A percentile compares a stretch with the other conserved stretches of the same genome.
These are phyloP conservation scores for Petrocephalus sullivani DNA, from an alignment of 2,797 vertebrate genomes.

Conservation along the genomic window DNA sequence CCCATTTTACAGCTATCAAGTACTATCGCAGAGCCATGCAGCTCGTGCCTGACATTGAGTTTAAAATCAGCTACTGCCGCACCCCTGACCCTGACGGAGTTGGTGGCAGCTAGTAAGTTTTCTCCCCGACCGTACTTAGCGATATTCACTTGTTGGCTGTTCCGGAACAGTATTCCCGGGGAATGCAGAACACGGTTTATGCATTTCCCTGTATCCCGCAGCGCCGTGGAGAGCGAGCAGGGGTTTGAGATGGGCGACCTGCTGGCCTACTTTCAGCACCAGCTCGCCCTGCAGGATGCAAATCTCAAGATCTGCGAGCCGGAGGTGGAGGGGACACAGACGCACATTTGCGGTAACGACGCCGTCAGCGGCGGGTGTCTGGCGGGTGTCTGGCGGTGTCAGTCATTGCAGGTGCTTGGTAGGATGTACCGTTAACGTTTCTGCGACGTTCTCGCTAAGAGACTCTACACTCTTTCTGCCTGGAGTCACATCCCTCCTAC, in stretches of 20 bases:
- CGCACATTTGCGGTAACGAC: constrained; percentile 83
- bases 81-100: constrained; percentile 77
- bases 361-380: neutral
- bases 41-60: constrained; percentile 96
- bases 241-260: constrained; percentile 84
- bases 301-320: constrained; percentile 84
- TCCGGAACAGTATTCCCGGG: neutral
- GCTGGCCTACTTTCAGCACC: constrained; percentile 82
- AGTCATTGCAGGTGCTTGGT: neutral
- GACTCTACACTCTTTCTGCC: neutral
- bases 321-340: constrained; percentile 74
- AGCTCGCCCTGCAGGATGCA: constrained; percentile 77
- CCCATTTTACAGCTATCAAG: constrained; percentile 82
- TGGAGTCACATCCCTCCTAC: neutral
- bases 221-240: constrained; percentile 69
- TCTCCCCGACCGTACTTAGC: neutral
- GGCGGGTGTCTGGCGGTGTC: neutral
- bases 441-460: neutral
- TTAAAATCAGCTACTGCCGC: constrained; percentile 88
- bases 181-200: neutral
- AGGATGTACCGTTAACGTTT: neutral
- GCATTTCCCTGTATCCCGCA: constrained; percentile 36
- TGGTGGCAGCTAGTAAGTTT: constrained; percentile 80
- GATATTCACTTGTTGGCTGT: neutral
- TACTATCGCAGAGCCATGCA: constrained; percentile 98